Evolutionary conservation across 1,140 invertebrate species (phyloP).

Genomic region (Eumaeus atala): DNA sequence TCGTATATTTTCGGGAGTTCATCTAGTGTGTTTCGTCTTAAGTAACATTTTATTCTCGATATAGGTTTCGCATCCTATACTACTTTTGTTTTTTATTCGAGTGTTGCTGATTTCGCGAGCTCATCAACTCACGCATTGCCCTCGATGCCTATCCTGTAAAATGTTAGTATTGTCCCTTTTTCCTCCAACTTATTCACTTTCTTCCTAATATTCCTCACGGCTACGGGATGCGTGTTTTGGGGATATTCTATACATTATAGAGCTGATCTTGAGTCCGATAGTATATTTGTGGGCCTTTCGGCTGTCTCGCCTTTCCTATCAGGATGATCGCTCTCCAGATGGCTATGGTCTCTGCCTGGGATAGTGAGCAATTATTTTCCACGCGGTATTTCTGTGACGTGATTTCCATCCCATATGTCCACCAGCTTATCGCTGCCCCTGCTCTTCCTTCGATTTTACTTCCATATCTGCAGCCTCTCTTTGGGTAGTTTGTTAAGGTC

Average conservation of each 20-base stretch:
- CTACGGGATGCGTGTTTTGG: background rate
- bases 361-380: constrained; percentile 2
- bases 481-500: background rate
- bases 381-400: background rate
- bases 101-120: background rate
- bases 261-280: constrained; percentile 1
- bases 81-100: background rate
- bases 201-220: background rate
- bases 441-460: constrained; percentile 7
- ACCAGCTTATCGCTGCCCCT: constrained; percentile 2
- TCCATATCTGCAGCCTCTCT: background rate
- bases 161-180: background rate
- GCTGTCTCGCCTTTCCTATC: background rate
- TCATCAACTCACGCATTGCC: background rate
- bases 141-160: background rate
- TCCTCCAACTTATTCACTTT: background rate
- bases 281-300: background rate
- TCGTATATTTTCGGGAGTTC: background rate
- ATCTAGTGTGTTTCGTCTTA: background rate
- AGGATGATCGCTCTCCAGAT: background rate
- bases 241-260: background rate
- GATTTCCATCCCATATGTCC: background rate
- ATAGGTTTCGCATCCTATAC: background rate
- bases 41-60: background rate
- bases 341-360: background rate